phyloP scores from a whole-genome alignment of 2,888 invertebrate genomes.

The Hydroisotoma schaefferi region DNA sequence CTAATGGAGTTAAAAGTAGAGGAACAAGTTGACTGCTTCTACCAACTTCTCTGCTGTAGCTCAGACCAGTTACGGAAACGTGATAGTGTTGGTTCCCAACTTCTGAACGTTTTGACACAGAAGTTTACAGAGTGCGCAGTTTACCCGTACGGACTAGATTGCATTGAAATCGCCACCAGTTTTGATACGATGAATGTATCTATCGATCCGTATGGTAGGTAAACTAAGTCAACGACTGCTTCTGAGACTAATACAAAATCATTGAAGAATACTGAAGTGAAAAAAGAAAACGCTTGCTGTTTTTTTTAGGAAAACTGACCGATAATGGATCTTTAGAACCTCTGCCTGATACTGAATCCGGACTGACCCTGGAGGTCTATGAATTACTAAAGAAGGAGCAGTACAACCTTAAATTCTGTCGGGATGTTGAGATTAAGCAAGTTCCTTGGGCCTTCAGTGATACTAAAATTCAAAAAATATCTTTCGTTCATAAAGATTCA shows the following conservation, averaged over 20 bases:
- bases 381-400: slow-evolving; percentile 17
- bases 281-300: neutral
- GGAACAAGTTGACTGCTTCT: slow-evolving; percentile 6
- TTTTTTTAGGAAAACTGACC: neutral
- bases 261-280: neutral
- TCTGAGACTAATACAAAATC: neutral
- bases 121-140: slow-evolving; percentile 17
- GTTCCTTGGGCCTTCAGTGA: neutral
- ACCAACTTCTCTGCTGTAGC: neutral
- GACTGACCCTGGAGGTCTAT: neutral
- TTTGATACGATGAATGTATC: slow-evolving; percentile 25
- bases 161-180: slow-evolving; percentile 22
- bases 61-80: neutral
- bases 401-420: slow-evolving; percentile 26
- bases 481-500: slow-evolving; percentile 24
- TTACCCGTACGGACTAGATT: slow-evolving; percentile 24
- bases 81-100: neutral
- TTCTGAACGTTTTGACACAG: slow-evolving; percentile 8
- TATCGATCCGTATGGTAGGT: slow-evolving; percentile 25
- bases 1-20: neutral
- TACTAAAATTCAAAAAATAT: slow-evolving; percentile 17
- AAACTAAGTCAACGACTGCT: neutral
- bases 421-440: slow-evolving; percentile 16
- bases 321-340: slow-evolving; percentile 7
- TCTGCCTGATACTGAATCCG: slow-evolving; percentile 12